Percentiles rank a stretch among this genome's conserved stretches.
Evolutionary conservation across 1,140 invertebrate genomes (phyloP).

Genomic region (Chironomus striatipennis): DNA sequence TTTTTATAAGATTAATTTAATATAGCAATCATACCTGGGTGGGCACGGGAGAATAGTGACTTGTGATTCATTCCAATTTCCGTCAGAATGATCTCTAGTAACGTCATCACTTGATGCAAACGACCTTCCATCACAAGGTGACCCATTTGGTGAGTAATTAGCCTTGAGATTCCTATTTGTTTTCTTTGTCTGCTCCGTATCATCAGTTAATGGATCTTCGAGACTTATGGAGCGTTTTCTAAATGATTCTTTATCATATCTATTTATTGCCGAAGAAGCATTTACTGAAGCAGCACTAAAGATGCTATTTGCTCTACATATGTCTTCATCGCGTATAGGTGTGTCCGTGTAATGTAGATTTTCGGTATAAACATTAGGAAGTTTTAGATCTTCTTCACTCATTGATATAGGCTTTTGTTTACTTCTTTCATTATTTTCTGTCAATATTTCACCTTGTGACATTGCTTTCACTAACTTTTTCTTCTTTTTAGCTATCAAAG

Average conservation of each 20-base stretch:
- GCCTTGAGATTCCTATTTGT: slow-evolving; percentile 27
- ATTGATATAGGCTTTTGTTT: slow-evolving; percentile 35
- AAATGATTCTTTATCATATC: slow-evolving; percentile 32
- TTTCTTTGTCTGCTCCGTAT: not conserved
- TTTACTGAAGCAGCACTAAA: not conserved
- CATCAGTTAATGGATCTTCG: slow-evolving; percentile 31
- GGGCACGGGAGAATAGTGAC: slow-evolving; percentile 68
- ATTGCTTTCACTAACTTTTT: slow-evolving; percentile 64
- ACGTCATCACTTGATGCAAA: slow-evolving; percentile 44
- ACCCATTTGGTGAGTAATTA: slow-evolving; percentile 30
- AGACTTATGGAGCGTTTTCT: slow-evolving; percentile 60
- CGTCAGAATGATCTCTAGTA: slow-evolving; percentile 71
- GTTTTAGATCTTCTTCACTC: slow-evolving; percentile 48
- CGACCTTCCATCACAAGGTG: slow-evolving; percentile 22
- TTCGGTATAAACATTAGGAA: slow-evolving; percentile 33
- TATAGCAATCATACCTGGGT: slow-evolving; percentile 25
- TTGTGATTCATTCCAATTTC: slow-evolving; percentile 80
- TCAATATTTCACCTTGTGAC: slow-evolving; percentile 69
- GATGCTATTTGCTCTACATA: slow-evolving; percentile 38
- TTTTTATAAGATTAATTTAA: no score
- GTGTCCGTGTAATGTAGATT: slow-evolving; percentile 46
- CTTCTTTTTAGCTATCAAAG: slow-evolving; percentile 38
- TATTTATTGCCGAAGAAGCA: not conserved
- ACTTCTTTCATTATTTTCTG: slow-evolving; percentile 42
- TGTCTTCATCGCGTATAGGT: slow-evolving; percentile 51